Percentiles rank a stretch among this genome's conserved stretches.
These are phyloP conservation scores for Tribolium madens DNA, from an alignment of 1,140 invertebrate genomes.

Conservation along the genomic window DNA sequence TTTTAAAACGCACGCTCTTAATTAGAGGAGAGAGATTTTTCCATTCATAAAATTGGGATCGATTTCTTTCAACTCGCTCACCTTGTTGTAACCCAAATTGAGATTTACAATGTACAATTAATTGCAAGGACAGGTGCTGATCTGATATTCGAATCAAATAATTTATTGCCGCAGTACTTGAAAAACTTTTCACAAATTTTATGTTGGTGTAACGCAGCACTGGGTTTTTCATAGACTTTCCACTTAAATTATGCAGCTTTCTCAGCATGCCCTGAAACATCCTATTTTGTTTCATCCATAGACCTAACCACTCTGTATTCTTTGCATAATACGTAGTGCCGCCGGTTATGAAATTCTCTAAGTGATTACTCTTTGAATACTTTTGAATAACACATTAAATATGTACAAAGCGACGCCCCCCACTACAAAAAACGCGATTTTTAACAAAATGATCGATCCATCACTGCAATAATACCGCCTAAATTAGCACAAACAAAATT, in stretches of 20 bases:
- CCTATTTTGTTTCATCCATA: not conserved
- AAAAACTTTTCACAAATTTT: too few species aligned
- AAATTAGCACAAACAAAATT: constrained; percentile 28
- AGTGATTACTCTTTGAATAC: constrained; percentile 42
- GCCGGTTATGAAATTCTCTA: constrained; percentile 45
- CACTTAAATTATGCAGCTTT: constrained; percentile 38
- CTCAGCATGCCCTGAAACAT: not conserved
- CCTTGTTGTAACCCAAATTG: not conserved
- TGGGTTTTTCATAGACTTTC: not conserved
- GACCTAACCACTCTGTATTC: constrained; percentile 33
- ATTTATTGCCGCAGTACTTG: too few species aligned
- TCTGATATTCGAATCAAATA: too few species aligned
- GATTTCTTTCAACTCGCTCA: not conserved
- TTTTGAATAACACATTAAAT: constrained; percentile 40
- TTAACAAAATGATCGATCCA: not conserved
- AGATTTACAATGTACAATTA: not conserved
- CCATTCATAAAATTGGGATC: not conserved
- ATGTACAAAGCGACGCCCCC: constrained; percentile 1
- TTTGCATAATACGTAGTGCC: constrained; percentile 34
- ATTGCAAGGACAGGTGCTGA: not conserved
- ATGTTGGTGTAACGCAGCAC: not conserved
- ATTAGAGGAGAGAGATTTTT: not conserved
- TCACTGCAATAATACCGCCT: not conserved
- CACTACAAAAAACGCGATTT: not conserved
- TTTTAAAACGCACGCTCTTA: not conserved